Conservation (phyloP, 2,113 vertebrate species). For the Herpailurus yagouaroundi region DNA sequence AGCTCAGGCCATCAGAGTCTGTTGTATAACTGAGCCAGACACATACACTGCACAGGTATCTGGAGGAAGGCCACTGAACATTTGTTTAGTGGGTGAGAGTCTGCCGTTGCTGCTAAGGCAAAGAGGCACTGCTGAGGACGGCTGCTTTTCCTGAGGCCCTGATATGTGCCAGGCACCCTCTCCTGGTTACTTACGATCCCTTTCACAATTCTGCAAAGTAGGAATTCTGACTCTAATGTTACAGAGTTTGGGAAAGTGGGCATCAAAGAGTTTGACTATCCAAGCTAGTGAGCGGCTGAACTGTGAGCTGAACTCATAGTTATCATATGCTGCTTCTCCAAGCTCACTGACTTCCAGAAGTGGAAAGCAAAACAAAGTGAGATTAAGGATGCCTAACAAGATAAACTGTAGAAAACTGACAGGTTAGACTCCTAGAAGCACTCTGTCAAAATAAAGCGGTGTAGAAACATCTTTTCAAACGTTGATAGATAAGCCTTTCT, state of each 20-base stretch:
- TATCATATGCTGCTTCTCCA: not conserved
- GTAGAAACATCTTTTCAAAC: slow-evolving; percentile 11
- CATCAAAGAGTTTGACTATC: not conserved
- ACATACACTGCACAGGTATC: not conserved
- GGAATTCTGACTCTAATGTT: not conserved
- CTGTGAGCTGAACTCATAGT: not conserved
- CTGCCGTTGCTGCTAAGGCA: not conserved
- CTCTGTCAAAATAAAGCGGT: slow-evolving; percentile 46
- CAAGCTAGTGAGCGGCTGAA: not conserved
- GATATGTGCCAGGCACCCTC: not conserved
- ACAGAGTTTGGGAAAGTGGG: not conserved
- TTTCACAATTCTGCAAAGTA: not conserved
- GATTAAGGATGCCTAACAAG: not conserved
- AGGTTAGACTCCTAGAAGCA: not conserved
- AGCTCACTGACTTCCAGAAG: not conserved
- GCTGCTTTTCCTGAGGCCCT: not conserved
- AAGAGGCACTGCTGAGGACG: not conserved
- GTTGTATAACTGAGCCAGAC: not conserved
- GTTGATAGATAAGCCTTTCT: slow-evolving; percentile 7
- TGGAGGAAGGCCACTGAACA: not conserved
- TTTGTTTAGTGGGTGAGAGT: not conserved
- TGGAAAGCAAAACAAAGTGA: not conserved
- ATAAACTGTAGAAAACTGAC: not conserved
- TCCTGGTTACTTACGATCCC: not conserved
- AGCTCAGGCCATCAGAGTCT: slow-evolving; percentile 60